phyloP scores from a whole-genome alignment of 2,797 vertebrate species.

The Anomalospiza imberbis region DNA sequence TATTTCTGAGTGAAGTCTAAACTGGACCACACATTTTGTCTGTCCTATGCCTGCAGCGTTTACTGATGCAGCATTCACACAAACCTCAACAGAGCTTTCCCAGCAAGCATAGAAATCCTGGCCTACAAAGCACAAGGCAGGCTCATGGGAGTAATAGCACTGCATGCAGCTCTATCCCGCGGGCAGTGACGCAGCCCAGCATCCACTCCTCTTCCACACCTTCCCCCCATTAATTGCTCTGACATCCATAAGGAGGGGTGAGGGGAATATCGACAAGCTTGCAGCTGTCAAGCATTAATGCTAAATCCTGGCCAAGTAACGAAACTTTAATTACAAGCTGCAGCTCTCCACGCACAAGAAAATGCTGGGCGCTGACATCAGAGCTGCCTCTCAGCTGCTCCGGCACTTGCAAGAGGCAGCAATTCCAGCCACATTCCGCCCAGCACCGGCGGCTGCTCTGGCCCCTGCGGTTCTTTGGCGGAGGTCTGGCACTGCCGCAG shows the following conservation, averaged over 20 bases:
- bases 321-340: constrained; percentile 53
- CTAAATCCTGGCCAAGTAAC: constrained; percentile 32
- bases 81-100: not conserved
- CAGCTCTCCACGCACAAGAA: not conserved
- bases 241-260: not conserved
- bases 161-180: not conserved
- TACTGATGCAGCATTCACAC: not conserved
- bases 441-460: not conserved
- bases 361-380: not conserved
- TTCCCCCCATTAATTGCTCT: constrained; percentile 26
- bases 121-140: not conserved
- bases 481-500: not conserved
- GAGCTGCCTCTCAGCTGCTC: not conserved
- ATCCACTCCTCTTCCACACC: not conserved
- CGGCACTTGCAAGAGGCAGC: not conserved
- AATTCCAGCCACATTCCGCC: not conserved
- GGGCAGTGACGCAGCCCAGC: not conserved
- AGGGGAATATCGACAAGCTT: not conserved
- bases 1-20: not conserved
- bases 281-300: constrained; percentile 50
- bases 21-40: not conserved
- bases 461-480: not conserved
- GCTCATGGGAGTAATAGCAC: not conserved
- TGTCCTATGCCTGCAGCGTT: not conserved
- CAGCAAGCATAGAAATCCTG: not conserved